Base-by-base conservation (phyloP, 2,888 invertebrate species). In the Allygus modestus region DNA sequence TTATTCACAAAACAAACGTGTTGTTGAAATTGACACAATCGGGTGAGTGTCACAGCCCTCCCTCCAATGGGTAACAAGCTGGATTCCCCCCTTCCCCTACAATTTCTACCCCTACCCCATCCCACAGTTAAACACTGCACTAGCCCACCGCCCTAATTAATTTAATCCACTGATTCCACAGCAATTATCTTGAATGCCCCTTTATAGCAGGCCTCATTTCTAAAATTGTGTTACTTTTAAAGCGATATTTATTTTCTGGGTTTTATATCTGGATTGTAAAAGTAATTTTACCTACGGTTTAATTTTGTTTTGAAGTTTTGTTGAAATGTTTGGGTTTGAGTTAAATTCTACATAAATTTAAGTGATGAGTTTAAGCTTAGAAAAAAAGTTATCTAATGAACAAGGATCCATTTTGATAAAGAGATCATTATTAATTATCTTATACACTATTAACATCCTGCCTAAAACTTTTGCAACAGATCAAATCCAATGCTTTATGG, bases 171-270 rank as follows among this genome's bases (percentile, higher is more conserved):
- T 31, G 65, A 65, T 65, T 65, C 65, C 31, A 65, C 11, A 28
- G 65, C 65, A 65, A 65, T 65, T 65, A 65, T 65, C 65, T 28
- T 65, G 28, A 65, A 65, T 31, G 65, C 31, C 28, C 65, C 65
- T 31, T 65, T 65, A 65, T 31, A 65, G 65, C 31, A 54, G 28
- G 17, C 28, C 65, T 65, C 17, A 20, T 65, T 65, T 28, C 31
- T 12, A 65, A 31, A 65, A 31, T 15, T 58, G 20, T 23, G 26
- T 20, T 58, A 58, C 26, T 23, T 23, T 23, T 58, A 9, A 20
- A 26, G 58, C 2, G 20, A 23, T 26, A 20, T 58, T 23, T 23
- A 4, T 23, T 58, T 58, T 23, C 58, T 20, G 20, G 12, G 17
- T 15, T 46, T 46, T 37, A 7, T 9, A 37, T 4, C 37, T 7